Base-by-base conservation (phyloP, 2,113 vertebrate genomes). In the Rutilus rutilus region DNA sequence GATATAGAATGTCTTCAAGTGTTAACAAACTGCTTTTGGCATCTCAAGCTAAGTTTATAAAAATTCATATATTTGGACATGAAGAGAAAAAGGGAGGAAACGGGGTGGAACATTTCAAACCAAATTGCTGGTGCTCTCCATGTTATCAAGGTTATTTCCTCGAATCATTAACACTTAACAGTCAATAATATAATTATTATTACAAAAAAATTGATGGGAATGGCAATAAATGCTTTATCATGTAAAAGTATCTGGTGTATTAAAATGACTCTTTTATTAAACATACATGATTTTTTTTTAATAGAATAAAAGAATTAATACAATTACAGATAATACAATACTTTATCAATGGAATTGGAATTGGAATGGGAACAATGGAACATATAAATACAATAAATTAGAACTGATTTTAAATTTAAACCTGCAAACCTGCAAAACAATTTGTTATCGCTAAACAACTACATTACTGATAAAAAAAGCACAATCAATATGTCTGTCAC, bases 81-180 rank as follows among this genome's bases (percentile, higher is more conserved):
- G 6, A 27, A 75, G 73, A 50, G 42, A 47, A 50, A 27, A 45
- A 75, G 73, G 42, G 42, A 50, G 14, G n/a, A 75, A 47, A 75
- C 3, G 6, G 42, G 42, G 69, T n/a, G 36, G 19, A 42, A 42
- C 21, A n/a, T 42, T 42, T 71, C 21, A 42, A 73, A 73, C 69
- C 36, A n/a, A 73, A 73, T 73, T 21, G 69, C 69, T 73, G 69
- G 36, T 73, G 69, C 69, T 73, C 67, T 71, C 21, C 69, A 21
- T 42, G 69, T 73, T 73, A 73, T 73, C 69, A 73, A 73, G 69
- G 69, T 73, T 42, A 42, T 42, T 73, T 73, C 21, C 21, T 42
- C 11, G 19, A 6, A 10, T 71, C 67, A 23, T 71, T 69, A 23
- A 33, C 19, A 39, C 21, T 71, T 36, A 71, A 39, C 17, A 42